Evolutionary conservation across 2,888 invertebrate genomes (phyloP).

Genomic region (Stenodema calcarata): DNA sequence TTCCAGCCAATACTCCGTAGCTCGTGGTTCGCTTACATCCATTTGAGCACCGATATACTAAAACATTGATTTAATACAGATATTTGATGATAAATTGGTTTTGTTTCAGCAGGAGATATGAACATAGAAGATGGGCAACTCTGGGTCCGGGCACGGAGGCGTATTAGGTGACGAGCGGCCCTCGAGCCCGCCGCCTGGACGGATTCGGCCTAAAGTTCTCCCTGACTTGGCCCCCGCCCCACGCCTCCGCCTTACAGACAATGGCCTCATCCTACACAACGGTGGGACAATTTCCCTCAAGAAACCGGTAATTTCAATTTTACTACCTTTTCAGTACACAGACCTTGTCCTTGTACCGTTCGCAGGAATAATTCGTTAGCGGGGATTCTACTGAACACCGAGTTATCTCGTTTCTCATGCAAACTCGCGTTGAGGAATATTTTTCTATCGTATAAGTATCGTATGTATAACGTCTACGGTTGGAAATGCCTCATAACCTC

Average conservation of each 20-base stretch:
- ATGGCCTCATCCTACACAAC: slow-evolving; percentile 81
- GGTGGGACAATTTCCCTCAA: slow-evolving; percentile 77
- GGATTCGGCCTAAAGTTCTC: slow-evolving; percentile 67
- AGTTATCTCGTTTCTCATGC: background rate
- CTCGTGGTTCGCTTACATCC: no score
- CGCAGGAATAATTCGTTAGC: background rate
- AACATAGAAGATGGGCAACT: slow-evolving; percentile 55
- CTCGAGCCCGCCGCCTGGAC: slow-evolving; percentile 52
- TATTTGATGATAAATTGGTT: no score
- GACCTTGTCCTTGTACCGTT: background rate
- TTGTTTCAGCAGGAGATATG: slow-evolving; percentile 49
- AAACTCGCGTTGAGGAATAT: no score
- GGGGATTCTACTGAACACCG: background rate
- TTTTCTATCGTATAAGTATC: no score
- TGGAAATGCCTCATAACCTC: no score
- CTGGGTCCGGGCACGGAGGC: slow-evolving; percentile 54
- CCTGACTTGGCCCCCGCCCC: slow-evolving; percentile 73
- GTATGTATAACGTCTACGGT: no score
- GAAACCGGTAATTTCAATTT: slow-evolving; percentile 51
- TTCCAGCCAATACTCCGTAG: no score
- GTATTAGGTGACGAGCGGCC: slow-evolving; percentile 42
- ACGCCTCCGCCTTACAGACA: slow-evolving; percentile 77
- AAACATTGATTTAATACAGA: no score
- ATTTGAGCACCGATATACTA: no score
- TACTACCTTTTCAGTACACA: background rate